Evolutionary conservation across 2,797 vertebrate species (phyloP).

Genomic region (Leuciscus waleckii): DNA sequence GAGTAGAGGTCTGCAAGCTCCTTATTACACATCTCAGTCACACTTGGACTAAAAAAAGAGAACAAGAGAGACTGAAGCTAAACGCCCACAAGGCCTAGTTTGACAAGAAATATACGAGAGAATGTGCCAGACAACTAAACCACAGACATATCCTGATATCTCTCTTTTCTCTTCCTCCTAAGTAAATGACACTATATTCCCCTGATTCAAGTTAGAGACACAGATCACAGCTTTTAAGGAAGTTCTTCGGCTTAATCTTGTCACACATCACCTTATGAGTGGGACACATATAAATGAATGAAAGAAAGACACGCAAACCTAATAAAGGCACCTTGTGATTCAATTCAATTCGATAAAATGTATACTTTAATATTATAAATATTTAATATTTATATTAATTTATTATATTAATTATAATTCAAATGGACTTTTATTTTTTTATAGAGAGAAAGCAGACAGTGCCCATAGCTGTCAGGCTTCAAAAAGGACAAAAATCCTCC

Average conservation of each 20-base stretch:
- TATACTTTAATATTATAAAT: background rate
- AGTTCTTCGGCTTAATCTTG: slow-evolving; percentile 3
- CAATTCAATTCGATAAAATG: background rate
- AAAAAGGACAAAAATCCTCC: background rate
- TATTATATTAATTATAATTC: background rate
- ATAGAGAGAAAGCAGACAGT: background rate
- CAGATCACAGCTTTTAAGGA: background rate
- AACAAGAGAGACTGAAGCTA: slow-evolving; percentile 24
- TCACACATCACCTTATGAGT: background rate
- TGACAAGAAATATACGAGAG: slow-evolving; percentile 41
- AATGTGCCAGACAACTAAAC: slow-evolving; percentile 28
- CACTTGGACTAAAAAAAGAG: slow-evolving; percentile 29
- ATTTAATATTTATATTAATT: background rate
- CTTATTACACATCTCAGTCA: slow-evolving; percentile 44
- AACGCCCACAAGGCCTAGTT: slow-evolving; percentile 47
- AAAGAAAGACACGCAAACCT: slow-evolving; percentile 1
- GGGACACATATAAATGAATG: background rate
- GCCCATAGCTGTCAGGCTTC: background rate
- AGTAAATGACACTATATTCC: slow-evolving; percentile 29
- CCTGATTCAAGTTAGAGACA: slow-evolving; percentile 11
- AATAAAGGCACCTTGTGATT: background rate
- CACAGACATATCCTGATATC: background rate
- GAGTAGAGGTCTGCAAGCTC: slow-evolving; percentile 11
- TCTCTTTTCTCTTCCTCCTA: slow-evolving; percentile 25
- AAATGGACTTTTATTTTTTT: background rate